phyloP scores from a whole-genome alignment of 2,888 invertebrate genomes.

The Andrena marginata region DNA sequence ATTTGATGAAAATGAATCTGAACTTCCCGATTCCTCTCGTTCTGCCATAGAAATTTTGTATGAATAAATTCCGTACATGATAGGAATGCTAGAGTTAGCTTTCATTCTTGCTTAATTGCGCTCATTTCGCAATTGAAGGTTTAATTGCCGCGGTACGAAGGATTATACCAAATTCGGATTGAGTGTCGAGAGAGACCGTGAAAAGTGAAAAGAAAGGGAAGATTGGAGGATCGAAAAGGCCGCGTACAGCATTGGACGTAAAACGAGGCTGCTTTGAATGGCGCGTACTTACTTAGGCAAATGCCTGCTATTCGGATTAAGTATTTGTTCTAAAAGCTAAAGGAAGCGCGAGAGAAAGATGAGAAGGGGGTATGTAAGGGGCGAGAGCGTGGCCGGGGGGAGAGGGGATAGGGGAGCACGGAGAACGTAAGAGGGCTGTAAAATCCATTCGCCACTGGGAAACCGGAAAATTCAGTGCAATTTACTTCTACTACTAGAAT shows the following conservation, averaged over 20 bases:
- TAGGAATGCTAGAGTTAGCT: neutral
- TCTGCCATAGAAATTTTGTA: neutral
- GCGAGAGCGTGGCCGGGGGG: slow-evolving; percentile 2
- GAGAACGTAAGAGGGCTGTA: slow-evolving; percentile 70
- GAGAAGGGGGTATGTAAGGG: slow-evolving; percentile 44
- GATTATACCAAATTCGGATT: slow-evolving; percentile 53
- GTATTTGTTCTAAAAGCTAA: slow-evolving; percentile 84
- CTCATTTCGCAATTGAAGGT: neutral
- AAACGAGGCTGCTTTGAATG: slow-evolving; percentile 80
- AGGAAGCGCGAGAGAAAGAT: slow-evolving; percentile 72
- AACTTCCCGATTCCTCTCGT: neutral
- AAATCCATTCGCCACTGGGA: slow-evolving; percentile 73
- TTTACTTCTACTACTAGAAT: slow-evolving; percentile 73
- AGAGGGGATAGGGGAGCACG: slow-evolving; percentile 16
- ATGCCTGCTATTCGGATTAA: slow-evolving; percentile 83
- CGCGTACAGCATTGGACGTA: slow-evolving; percentile 71
- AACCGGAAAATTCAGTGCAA: slow-evolving; percentile 78
- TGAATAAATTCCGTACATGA: neutral
- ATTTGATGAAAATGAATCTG: neutral
- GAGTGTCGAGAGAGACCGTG: slow-evolving; percentile 36
- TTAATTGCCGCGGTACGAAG: slow-evolving; percentile 22
- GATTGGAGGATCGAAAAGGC: slow-evolving; percentile 53
- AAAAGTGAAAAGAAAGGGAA: slow-evolving; percentile 52
- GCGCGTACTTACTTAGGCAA: slow-evolving; percentile 83
- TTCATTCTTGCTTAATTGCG: slow-evolving; percentile 18